A percentile compares a stretch with the other conserved stretches of the same genome.
Conservation (phyloP, 1,140 invertebrate genomes). For the Leptopilina clavipes region DNA sequence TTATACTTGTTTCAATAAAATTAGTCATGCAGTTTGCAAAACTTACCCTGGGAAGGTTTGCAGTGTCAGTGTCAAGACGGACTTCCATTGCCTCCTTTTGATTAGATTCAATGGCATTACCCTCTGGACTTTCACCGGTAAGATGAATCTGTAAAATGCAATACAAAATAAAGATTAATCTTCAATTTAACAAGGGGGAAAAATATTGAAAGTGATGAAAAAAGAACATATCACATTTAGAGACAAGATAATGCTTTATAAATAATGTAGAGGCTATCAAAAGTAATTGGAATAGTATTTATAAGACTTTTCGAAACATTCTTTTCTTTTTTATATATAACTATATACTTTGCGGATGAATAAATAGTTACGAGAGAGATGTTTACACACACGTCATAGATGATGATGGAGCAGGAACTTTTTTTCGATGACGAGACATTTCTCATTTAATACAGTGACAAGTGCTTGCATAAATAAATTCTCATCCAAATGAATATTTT, state of each 20-base stretch:
- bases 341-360: background rate
- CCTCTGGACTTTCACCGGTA: too few species aligned
- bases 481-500: background rate
- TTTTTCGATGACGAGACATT: background rate
- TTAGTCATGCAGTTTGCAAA: background rate
- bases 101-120: background rate
- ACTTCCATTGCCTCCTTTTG: background rate
- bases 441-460: background rate
- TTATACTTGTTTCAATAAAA: too few species aligned
- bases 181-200: too few species aligned
- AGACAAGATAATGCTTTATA: too few species aligned
- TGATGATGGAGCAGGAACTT: slow-evolving; percentile 1
- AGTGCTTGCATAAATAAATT: background rate
- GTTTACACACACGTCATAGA: slow-evolving; percentile 12
- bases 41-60: slow-evolving; percentile 4
- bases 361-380: background rate
- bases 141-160: too few species aligned
- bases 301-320: too few species aligned
- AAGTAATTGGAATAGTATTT: too few species aligned
- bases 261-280: too few species aligned
- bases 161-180: too few species aligned
- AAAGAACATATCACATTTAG: too few species aligned
- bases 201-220: too few species aligned
- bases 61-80: slow-evolving; percentile 12
- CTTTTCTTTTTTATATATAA: background rate